These are phyloP conservation scores for Sycophila texana DNA, from an alignment of 2,888 invertebrate species.

Conservation along the genomic window DNA sequence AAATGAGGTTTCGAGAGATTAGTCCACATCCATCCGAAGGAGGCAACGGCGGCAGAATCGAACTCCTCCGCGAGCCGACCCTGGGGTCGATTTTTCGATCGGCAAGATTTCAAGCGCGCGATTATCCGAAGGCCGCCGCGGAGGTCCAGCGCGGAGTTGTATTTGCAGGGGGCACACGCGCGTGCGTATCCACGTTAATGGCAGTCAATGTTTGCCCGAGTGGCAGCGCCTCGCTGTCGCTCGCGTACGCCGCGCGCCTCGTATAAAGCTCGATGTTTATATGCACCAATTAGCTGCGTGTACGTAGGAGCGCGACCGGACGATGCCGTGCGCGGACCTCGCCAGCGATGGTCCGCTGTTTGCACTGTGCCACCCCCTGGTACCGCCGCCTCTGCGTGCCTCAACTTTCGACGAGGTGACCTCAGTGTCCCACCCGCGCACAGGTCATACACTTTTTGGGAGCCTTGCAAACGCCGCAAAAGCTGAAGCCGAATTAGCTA, in stretches of 20 bases:
- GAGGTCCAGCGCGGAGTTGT: constrained; percentile 11
- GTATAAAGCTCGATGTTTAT: constrained; percentile 71
- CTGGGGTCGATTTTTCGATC: constrained; percentile 26
- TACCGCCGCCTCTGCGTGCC: constrained; percentile 9
- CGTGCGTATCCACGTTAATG: constrained; percentile 64
- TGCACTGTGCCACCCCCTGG: too few species aligned
- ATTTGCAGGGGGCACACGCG: constrained; percentile 31
- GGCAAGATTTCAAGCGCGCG: constrained; percentile 36
- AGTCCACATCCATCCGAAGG: too few species aligned
- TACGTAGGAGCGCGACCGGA: constrained; percentile 59
- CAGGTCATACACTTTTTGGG: too few species aligned
- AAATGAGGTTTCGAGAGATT: constrained; percentile 15
- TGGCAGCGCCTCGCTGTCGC: constrained; percentile 57
- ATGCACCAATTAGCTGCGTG: constrained; percentile 72
- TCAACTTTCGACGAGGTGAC: constrained; percentile 16
- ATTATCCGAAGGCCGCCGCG: constrained; percentile 26
- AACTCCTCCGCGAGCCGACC: not conserved
- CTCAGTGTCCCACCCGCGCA: too few species aligned
- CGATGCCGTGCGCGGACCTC: not conserved
- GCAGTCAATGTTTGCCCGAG: constrained; percentile 70
- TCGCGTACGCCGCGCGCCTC: constrained; percentile 65
- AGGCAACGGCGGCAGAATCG: too few species aligned
- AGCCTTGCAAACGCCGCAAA: too few species aligned
- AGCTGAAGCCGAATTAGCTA: too few species aligned
- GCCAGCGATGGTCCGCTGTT: not conserved